Percentiles rank a stretch among this genome's conserved stretches.
Evolutionary conservation across 1,140 invertebrate genomes (phyloP).

Genomic region (Varroa destructor): DNA sequence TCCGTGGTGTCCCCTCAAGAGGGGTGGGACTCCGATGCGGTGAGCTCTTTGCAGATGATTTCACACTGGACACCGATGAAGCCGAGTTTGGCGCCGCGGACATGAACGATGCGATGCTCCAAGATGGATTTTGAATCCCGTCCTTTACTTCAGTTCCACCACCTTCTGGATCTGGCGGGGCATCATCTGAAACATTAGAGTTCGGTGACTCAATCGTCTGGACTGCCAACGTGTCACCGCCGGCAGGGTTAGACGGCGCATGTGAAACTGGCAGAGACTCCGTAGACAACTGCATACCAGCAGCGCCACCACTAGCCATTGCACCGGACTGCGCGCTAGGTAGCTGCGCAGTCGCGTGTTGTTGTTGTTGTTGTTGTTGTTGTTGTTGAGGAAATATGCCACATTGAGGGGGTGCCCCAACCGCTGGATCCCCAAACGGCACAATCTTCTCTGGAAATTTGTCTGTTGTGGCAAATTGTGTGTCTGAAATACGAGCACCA

Average conservation of each 20-base stretch:
- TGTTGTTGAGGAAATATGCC: constrained; percentile 14
- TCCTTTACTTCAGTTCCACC: neutral
- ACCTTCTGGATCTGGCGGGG: neutral
- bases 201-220: constrained; percentile 15
- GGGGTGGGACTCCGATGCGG: constrained; percentile 10
- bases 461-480: constrained; percentile 2
- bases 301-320: no score
- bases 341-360: neutral
- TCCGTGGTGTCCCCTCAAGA: neutral
- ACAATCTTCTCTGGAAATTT: constrained; percentile 16
- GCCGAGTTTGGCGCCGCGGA: constrained; percentile 5
- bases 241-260: no score
- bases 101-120: constrained; percentile 6
- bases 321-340: no score
- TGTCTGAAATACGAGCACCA: neutral
- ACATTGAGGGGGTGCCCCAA: neutral
- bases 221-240: neutral
- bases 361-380: constrained; percentile 2
- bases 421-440: neutral
- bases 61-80: neutral
- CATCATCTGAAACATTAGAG: constrained; percentile 4
- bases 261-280: no score
- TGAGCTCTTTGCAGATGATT: constrained; percentile 16
- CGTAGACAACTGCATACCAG: no score
- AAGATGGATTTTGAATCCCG: neutral